Base-by-base conservation (phyloP, 2,797 vertebrate genomes). In the Scleropages formosus region DNA sequence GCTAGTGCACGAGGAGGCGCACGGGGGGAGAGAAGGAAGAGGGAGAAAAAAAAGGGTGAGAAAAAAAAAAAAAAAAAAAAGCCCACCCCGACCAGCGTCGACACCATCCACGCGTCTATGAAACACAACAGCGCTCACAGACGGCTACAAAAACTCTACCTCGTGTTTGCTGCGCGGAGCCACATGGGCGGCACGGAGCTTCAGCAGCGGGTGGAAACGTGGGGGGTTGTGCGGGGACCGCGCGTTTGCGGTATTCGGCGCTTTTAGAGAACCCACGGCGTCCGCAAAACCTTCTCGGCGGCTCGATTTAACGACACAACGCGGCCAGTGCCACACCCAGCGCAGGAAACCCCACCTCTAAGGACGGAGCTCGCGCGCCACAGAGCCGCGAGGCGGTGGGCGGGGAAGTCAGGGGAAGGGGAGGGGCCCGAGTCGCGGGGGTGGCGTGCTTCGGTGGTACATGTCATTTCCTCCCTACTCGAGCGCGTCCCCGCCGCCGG, bases 321-420 rank as follows among this genome's bases (percentile, higher is more conserved):
- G 59, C 60, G 60, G 68, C 68, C 44, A 31, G 59, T n/a, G 58
- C 75, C 75, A 64, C 75, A 72, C 75, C 75, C 69, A 53, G 49
- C 22, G 20, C 20, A 9, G 59, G 13, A 71, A 76, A 63, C 75
- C 71, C 75, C 75, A 71, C 75, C 75, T 67, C 58, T 59, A 59
- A 39, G 39, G 31, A 47, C 46, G 67, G 67, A 24, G 47, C 22
- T 74, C 24, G 12, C 13, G 60, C 26, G 12, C 68, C 65, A 51
- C 24, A 62, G 9, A 63, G 22, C 24, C 46, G 22, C 26, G 53
- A 59, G n/a, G 27, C 12, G 10, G 49, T 11, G 47, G 27, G 51
- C n/a, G 11, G 47, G 11, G 61, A 16, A 61, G 67, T n/a, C 18
- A 46, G 27, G 13, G 11, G 67, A 56, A 27, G 51, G 18, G 27